Conservation (phyloP, 2,888 invertebrate genomes). For the Acheta domesticus region DNA sequence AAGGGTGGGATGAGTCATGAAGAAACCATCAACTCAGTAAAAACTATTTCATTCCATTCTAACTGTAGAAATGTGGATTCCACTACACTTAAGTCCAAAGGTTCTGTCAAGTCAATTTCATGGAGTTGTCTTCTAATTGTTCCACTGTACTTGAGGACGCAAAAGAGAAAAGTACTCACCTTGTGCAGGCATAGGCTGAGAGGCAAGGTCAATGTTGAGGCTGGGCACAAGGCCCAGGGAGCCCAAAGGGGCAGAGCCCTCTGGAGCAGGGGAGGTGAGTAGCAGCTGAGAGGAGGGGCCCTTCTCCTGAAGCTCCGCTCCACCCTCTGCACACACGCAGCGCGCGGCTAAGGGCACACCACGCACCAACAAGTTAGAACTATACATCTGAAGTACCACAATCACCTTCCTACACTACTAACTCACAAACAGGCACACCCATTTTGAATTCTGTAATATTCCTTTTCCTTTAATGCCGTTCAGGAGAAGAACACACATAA, state of each 20-base stretch:
- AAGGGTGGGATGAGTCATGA: no score
- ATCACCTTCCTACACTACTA: not conserved
- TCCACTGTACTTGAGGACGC: no score
- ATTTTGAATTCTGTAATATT: no score
- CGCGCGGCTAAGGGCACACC: constrained; percentile 21
- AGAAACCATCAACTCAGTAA: no score
- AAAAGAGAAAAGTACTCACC: constrained; percentile 19
- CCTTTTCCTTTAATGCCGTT: no score
- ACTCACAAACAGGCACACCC: not conserved
- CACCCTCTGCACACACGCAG: constrained; percentile 53
- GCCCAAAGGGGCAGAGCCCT: constrained; percentile 36
- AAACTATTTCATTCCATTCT: no score
- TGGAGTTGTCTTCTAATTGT: no score
- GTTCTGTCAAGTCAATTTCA: no score
- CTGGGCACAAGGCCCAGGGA: constrained; percentile 47
- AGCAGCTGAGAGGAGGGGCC: constrained; percentile 45
- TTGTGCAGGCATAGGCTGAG: constrained; percentile 35
- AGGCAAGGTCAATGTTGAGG: constrained; percentile 51
- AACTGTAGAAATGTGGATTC: no score
- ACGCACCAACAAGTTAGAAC: no score
- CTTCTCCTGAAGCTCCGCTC: constrained; percentile 64
- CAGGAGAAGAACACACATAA: no score
- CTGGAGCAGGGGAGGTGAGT: constrained; percentile 41
- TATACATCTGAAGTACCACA: not conserved
- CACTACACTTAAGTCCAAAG: no score